Percentiles rank a stretch among this genome's conserved stretches.
Evolutionary conservation across 2,888 invertebrate species (phyloP).

Genomic region (Machimus rusticus): DNA sequence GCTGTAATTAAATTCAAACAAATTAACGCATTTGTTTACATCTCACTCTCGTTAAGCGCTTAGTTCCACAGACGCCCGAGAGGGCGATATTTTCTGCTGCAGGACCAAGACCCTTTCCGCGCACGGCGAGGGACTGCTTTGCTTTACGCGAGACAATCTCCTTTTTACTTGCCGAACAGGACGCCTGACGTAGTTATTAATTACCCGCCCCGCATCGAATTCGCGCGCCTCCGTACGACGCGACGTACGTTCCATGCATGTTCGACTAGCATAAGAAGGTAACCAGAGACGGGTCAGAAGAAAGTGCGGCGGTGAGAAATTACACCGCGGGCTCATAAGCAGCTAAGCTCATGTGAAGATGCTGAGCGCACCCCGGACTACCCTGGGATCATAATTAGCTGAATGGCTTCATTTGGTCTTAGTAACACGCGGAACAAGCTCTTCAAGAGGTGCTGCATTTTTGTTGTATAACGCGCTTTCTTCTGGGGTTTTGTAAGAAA

Average conservation of each 20-base stretch:
- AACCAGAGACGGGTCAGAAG: slow-evolving; percentile 6
- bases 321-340: neutral
- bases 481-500: neutral
- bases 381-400: slow-evolving; percentile 1
- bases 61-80: neutral
- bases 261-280: neutral
- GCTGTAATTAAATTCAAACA: slow-evolving; percentile 53
- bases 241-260: neutral
- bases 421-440: neutral
- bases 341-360: neutral
- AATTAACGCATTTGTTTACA: slow-evolving; percentile 50
- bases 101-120: neutral
- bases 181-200: slow-evolving; percentile 9
- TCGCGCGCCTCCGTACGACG: neutral
- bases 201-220: slow-evolving; percentile 28
- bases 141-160: slow-evolving; percentile 33
- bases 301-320: slow-evolving; percentile 8
- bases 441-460: neutral
- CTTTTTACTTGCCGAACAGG: slow-evolving; percentile 33
- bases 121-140: neutral
- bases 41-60: neutral
- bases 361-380: neutral
- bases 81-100: neutral
- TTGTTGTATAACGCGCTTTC: neutral
- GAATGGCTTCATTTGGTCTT: slow-evolving; percentile 17